These are phyloP conservation scores for Tragelaphus scriptus DNA, from an alignment of 2,113 vertebrate genomes.

Conservation along the genomic window DNA sequence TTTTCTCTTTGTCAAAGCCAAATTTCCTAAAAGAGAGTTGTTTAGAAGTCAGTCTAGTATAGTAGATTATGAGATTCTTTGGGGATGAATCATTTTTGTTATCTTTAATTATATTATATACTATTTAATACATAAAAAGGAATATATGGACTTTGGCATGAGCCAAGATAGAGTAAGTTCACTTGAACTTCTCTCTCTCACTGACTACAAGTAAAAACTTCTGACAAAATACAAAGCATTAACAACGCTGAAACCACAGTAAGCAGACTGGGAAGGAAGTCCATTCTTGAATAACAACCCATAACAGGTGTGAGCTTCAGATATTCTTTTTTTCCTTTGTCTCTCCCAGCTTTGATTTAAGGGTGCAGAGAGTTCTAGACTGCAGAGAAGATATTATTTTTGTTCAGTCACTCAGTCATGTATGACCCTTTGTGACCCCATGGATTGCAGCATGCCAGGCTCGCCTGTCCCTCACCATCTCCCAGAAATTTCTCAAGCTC, in stretches of 20 bases:
- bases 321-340: neutral
- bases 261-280: neutral
- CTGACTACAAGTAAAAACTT: neutral
- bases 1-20: neutral
- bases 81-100: neutral
- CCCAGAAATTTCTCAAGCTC: neutral
- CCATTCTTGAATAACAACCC: neutral
- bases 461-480: neutral
- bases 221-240: neutral
- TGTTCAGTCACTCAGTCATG: neutral
- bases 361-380: neutral
- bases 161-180: neutral
- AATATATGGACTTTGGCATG: neutral
- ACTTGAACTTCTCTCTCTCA: neutral
- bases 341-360: neutral
- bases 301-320: neutral
- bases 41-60: neutral
- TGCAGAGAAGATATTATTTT: neutral
- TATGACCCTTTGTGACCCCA: neutral
- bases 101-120: neutral
- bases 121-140: neutral
- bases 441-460: neutral
- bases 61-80: neutral
- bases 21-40: neutral
- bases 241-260: neutral